These are phyloP conservation scores for Hyles vespertilio DNA, from an alignment of 1,140 invertebrate species.

Conservation along the genomic window DNA sequence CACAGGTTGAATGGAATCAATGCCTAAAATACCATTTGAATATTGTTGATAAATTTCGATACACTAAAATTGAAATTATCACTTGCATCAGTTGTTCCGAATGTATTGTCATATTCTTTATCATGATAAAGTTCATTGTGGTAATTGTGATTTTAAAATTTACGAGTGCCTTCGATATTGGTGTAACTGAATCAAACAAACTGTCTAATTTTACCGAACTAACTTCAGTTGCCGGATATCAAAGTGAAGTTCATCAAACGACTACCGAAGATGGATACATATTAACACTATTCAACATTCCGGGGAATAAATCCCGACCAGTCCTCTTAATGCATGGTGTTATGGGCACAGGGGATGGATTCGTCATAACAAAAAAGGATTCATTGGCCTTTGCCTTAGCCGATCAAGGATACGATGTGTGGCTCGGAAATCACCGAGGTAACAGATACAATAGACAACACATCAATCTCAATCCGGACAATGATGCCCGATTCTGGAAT, in stretches of 20 bases:
- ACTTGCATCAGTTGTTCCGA: no score
- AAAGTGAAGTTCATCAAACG: slow-evolving; percentile 7
- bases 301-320: slow-evolving; percentile 18
- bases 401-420: slow-evolving; percentile 80
- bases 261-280: slow-evolving; percentile 19
- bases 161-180: no score
- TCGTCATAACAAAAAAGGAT: slow-evolving; percentile 74
- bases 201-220: slow-evolving; percentile 7
- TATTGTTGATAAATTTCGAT: no score
- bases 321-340: slow-evolving; percentile 80
- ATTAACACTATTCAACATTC: slow-evolving; percentile 12
- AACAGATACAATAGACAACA: slow-evolving; percentile 81
- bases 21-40: no score
- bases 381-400: slow-evolving; percentile 60
- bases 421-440: slow-evolving; percentile 82
- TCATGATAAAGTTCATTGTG: no score
- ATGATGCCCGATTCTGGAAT: slow-evolving; percentile 76
- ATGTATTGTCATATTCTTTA: no score
- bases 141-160: no score
- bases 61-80: no score
- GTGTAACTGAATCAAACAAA: no score
- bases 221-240: slow-evolving; percentile 4
- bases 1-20: no score
- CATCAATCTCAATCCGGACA: slow-evolving; percentile 48
- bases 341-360: slow-evolving; percentile 80